Conservation (phyloP, 1,140 invertebrate genomes). For the Plodia interpunctella region DNA sequence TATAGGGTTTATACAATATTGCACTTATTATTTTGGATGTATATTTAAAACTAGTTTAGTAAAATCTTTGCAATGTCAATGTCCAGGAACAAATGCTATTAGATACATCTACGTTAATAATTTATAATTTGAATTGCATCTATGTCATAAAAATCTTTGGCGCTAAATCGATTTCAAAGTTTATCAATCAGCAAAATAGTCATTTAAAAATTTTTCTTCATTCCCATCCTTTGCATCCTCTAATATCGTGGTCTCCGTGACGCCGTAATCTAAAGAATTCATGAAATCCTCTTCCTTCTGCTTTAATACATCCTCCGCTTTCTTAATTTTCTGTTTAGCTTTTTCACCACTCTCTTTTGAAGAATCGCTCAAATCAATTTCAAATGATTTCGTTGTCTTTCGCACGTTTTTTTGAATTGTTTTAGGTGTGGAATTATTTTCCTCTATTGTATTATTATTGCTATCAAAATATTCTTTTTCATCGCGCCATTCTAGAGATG, state of each 20-base stretch:
- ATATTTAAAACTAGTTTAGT: too few species aligned
- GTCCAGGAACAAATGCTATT: too few species aligned
- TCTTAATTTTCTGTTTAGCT: conserved; percentile 16
- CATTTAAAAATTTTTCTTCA: conserved; percentile 34
- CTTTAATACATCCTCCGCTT: conserved; percentile 25
- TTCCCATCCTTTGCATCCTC: conserved; percentile 34
- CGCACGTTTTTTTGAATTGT: too few species aligned
- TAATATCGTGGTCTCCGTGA: conserved; percentile 33
- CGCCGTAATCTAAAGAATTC: conserved; percentile 48
- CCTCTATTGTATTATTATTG: background rate
- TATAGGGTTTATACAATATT: too few species aligned
- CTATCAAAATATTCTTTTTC: background rate
- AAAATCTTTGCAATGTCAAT: too few species aligned
- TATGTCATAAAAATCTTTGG: background rate
- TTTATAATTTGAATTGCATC: background rate
- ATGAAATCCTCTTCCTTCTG: conserved; percentile 41
- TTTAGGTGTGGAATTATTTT: background rate
- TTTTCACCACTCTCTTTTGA: conserved; percentile 31
- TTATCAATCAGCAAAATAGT: conserved; percentile 20
- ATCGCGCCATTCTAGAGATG: background rate
- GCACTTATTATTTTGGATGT: too few species aligned
- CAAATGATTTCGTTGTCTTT: conserved; percentile 9
- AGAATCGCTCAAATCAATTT: conserved; percentile 32
- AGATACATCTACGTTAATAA: too few species aligned
- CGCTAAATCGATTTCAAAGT: background rate